Percentiles rank a stretch among this genome's conserved stretches.
These are phyloP conservation scores for Drosophila truncata DNA, from an alignment of 1,140 invertebrate species.

Conservation along the genomic window DNA sequence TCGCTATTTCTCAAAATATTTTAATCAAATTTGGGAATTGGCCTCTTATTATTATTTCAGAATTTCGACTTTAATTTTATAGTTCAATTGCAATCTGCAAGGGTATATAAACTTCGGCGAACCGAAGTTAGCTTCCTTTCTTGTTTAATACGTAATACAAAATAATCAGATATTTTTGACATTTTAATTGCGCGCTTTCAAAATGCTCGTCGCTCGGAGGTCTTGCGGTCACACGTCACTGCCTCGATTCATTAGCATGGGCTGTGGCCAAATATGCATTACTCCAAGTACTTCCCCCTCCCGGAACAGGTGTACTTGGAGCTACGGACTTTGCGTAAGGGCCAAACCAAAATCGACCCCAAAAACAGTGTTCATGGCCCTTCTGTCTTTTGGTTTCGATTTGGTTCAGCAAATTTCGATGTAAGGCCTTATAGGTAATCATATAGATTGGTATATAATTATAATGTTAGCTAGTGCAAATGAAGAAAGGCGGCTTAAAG, in stretches of 20 bases:
- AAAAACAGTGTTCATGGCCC: constrained; percentile 58
- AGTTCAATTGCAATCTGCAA: too few species aligned
- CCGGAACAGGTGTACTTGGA: constrained; percentile 25
- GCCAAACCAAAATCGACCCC: constrained; percentile 58
- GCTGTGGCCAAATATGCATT: constrained; percentile 54
- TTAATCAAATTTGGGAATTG: too few species aligned
- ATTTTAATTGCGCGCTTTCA: constrained; percentile 70
- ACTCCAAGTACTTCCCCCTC: constrained; percentile 5
- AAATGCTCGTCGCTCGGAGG: constrained; percentile 37
- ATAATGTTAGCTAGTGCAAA: constrained; percentile 27
- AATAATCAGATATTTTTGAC: constrained; percentile 48
- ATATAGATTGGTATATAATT: constrained; percentile 25
- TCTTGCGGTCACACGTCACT: constrained; percentile 70
- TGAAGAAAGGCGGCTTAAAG: constrained; percentile 23
- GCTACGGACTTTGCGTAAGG: constrained; percentile 48
- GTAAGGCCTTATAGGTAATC: constrained; percentile 21
- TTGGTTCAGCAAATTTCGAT: constrained; percentile 23
- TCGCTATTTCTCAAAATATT: too few species aligned
- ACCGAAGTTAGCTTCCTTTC: too few species aligned
- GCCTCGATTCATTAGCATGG: constrained; percentile 66
- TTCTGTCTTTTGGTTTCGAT: constrained; percentile 11
- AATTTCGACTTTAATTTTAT: too few species aligned
- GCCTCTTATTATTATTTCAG: too few species aligned
- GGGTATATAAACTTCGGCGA: too few species aligned
- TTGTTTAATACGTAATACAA: constrained; percentile 33